Conservation (phyloP, 2,888 invertebrate genomes). For the Hyposoter dolosus region DNA sequence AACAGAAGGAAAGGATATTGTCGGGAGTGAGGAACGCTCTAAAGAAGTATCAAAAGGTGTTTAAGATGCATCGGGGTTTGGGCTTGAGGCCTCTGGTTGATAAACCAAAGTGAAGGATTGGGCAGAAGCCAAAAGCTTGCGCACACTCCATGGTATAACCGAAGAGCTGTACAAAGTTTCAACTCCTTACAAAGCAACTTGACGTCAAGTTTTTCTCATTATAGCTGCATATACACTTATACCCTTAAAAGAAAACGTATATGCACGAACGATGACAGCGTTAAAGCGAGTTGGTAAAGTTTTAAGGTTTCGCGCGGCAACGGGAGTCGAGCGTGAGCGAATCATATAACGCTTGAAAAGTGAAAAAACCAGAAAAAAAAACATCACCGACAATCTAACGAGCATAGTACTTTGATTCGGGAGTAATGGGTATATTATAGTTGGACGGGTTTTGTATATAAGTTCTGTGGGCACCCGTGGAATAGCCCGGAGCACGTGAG, state of each 20-base stretch:
- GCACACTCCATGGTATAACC: slow-evolving; percentile 43
- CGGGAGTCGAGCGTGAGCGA: slow-evolving; percentile 27
- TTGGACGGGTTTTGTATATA: slow-evolving; percentile 46
- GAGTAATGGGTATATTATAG: slow-evolving; percentile 67
- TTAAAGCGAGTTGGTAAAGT: slow-evolving; percentile 36
- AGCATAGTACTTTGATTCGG: slow-evolving; percentile 62
- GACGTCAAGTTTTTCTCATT: slow-evolving; percentile 69
- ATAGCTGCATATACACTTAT: slow-evolving; percentile 23
- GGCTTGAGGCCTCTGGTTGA: slow-evolving; percentile 37
- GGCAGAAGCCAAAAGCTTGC: slow-evolving; percentile 15
- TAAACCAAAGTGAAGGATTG: slow-evolving; percentile 56
- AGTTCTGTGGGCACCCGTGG: slow-evolving; percentile 23
- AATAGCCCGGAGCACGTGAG: slow-evolving; percentile 62
- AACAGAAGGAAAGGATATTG: slow-evolving; percentile 35
- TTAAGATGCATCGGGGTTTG: slow-evolving; percentile 34
- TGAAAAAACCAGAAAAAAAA: slow-evolving; percentile 34
- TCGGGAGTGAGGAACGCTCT: slow-evolving; percentile 23
- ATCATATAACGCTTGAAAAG: slow-evolving; percentile 25
- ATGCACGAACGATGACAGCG: slow-evolving; percentile 44
- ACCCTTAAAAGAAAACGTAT: background rate
- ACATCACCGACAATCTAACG: slow-evolving; percentile 55
- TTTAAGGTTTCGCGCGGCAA: slow-evolving; percentile 47
- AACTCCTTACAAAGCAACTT: slow-evolving; percentile 55
- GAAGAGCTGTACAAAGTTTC: slow-evolving; percentile 63
- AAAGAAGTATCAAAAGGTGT: slow-evolving; percentile 48